A percentile compares a stretch with the other conserved stretches of the same genome.
These are phyloP conservation scores for Eueides isabella DNA, from an alignment of 1,140 invertebrate species.

Conservation along the genomic window DNA sequence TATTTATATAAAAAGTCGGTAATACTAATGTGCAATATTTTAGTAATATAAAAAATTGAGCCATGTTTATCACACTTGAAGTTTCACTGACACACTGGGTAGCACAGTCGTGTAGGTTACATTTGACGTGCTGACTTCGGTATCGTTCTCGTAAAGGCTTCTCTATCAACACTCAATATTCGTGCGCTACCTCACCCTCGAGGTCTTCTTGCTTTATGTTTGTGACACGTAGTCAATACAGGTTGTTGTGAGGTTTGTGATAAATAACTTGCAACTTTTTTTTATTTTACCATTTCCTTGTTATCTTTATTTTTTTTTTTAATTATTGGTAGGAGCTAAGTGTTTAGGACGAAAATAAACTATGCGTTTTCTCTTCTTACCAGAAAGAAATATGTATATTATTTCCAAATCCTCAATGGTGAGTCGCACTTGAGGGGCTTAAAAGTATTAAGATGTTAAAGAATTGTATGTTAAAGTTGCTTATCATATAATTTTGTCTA, in stretches of 20 bases:
- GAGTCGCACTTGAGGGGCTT: too few relatives aligned
- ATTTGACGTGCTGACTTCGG: constrained; percentile 11
- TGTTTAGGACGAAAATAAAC: too few relatives aligned
- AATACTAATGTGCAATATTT: background rate
- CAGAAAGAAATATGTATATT: too few relatives aligned
- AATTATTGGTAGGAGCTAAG: background rate
- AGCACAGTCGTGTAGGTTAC: background rate
- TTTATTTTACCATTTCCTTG: background rate
- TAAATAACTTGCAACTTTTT: background rate
- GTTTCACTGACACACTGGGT: constrained; percentile 16
- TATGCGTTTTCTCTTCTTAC: too few relatives aligned
- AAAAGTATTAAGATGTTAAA: too few relatives aligned
- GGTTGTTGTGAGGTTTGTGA: background rate
- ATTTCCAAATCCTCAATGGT: too few relatives aligned
- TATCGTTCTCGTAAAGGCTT: constrained; percentile 13
- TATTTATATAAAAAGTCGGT: background rate
- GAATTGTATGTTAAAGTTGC: background rate
- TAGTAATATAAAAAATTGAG: background rate
- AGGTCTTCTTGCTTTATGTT: constrained; percentile 5
- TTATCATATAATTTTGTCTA: background rate
- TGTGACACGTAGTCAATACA: constrained; percentile 4
- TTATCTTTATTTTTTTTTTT: background rate
- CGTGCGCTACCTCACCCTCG: constrained; percentile 10
- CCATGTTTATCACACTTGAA: constrained; percentile 15
- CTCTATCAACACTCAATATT: constrained; percentile 13